Percentiles rank a stretch among this genome's conserved stretches.
phyloP scores from a whole-genome alignment of 2,113 vertebrate species.

The Polypterus bichir region DNA sequence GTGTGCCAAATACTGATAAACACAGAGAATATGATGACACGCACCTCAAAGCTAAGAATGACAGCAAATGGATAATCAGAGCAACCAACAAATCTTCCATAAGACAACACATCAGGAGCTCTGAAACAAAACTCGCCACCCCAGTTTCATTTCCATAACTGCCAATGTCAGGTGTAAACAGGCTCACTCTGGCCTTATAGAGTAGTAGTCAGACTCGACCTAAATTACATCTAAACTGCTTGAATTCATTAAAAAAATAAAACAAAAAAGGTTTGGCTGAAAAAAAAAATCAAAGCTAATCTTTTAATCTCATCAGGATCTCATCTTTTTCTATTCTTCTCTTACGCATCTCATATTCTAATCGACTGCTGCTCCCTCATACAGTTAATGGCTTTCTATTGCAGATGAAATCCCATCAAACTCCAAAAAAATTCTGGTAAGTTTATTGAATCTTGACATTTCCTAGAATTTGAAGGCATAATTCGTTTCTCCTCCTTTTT shows the following conservation, averaged over 20 bases:
- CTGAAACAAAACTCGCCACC: no score
- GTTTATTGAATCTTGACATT: slow-evolving; percentile 52
- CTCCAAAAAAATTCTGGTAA: slow-evolving; percentile 30
- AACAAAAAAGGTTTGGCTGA: slow-evolving; percentile 32
- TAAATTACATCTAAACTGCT: no score
- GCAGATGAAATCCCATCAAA: slow-evolving; percentile 32
- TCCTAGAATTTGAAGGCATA: slow-evolving; percentile 41
- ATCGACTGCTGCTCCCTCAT: slow-evolving; percentile 29
- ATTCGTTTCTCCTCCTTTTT: slow-evolving; percentile 30
- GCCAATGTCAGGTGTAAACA: no score
- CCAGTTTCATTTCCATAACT: no score
- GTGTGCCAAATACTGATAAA: no score
- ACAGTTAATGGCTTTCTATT: slow-evolving; percentile 30
- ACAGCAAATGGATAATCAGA: no score
- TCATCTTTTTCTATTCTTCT: slow-evolving; percentile 30
- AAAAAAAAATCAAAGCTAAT: slow-evolving; percentile 41
- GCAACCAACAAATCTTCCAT: no score
- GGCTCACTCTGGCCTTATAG: no score
- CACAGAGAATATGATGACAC: no score
- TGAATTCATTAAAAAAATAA: slow-evolving; percentile 12
- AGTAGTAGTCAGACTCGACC: no score
- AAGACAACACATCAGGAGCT: no score
- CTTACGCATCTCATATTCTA: slow-evolving; percentile 52
- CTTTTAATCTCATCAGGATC: slow-evolving; percentile 49
- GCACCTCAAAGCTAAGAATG: no score